phyloP scores from a whole-genome alignment of 2,888 invertebrate genomes.

The Sympetrum striolatum region DNA sequence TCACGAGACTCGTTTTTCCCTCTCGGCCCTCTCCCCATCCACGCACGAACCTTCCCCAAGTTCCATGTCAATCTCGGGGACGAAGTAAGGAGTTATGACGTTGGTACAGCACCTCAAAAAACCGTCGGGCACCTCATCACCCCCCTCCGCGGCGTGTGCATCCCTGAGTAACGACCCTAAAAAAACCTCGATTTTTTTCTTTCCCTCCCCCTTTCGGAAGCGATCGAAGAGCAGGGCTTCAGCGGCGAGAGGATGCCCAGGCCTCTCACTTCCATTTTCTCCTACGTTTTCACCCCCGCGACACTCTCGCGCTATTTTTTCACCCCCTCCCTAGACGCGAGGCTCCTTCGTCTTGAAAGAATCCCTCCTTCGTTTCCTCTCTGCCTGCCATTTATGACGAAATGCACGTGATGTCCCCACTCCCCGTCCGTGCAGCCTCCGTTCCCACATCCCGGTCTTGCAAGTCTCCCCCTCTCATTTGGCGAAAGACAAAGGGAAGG shows the following conservation, averaged over 20 bases:
- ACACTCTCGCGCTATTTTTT: background rate
- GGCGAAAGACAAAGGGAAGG: background rate
- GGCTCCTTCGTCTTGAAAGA: background rate
- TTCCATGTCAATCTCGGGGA: background rate
- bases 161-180: conserved; percentile 29
- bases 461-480: background rate
- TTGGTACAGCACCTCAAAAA: background rate
- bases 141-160: background rate
- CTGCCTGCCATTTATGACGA: background rate
- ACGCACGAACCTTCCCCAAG: background rate
- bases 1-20: background rate
- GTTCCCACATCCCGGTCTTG: background rate
- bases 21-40: background rate
- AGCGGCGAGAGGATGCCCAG: background rate
- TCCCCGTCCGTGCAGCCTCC: background rate
- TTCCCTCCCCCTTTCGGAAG: background rate
- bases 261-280: background rate
- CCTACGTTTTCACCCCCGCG: background rate
- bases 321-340: background rate
- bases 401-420: background rate
- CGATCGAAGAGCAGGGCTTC: conserved; percentile 12
- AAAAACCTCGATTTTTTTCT: background rate
- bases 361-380: background rate
- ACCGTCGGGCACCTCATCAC: background rate
- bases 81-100: background rate